A percentile compares a stretch with the other conserved stretches of the same genome.
These are phyloP conservation scores for Platyrinchus mystaceus DNA, from an alignment of 2,797 vertebrate species.

Conservation along the genomic window DNA sequence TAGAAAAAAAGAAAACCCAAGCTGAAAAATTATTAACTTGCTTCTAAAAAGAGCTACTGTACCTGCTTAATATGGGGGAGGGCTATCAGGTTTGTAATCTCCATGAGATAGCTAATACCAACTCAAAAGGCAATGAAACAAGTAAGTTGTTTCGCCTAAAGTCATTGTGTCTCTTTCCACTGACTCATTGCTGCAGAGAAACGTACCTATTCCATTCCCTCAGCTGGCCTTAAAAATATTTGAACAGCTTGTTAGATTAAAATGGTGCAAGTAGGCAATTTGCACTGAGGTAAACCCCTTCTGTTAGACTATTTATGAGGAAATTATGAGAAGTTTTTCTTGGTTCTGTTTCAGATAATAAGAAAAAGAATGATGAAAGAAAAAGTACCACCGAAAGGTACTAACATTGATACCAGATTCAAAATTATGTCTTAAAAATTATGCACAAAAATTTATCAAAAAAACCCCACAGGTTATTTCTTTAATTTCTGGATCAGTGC, in stretches of 20 bases:
- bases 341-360: background rate
- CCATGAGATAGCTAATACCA: background rate
- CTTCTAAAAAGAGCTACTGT: background rate
- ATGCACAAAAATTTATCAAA: background rate
- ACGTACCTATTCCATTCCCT: background rate
- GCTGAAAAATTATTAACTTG: background rate
- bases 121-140: background rate
- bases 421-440: background rate
- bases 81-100: background rate
- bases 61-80: background rate
- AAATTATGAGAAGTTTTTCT: background rate
- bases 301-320: background rate
- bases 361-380: background rate
- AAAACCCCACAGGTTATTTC: background rate
- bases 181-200: slow-evolving; percentile 18
- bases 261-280: background rate
- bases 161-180: background rate
- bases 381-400: background rate
- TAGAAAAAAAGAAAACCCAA: background rate
- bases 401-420: background rate
- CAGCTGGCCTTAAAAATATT: slow-evolving; percentile 12
- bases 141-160: background rate
- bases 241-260: background rate
- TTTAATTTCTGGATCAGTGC: background rate
- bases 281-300: background rate